Base-by-base conservation (phyloP, 2,797 vertebrate genomes). In the Decapterus maruadsi region DNA sequence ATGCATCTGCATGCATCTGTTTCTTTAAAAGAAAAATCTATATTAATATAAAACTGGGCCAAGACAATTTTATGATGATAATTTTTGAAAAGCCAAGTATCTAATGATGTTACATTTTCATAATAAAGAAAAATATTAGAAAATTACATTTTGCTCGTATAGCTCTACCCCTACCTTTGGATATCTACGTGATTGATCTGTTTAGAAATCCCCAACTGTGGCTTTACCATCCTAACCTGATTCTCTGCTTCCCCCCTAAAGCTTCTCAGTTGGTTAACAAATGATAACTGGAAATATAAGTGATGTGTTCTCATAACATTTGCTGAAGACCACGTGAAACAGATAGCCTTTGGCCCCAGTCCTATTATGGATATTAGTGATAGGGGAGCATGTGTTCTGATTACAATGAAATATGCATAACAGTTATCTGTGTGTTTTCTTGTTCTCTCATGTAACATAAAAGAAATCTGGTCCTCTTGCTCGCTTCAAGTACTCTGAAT, bases 241-340 rank as follows among this genome's bases (percentile, higher is more conserved):
- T 94, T 87, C 34, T 69, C 62, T 53, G 77, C 87, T 81, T 94
- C 87, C 86, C 94, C 78, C 93, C 94, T 91, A 92, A 90, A 86
- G 81, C 78, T 91, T 68, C 68, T 68, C 77, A 70, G 64, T 77
- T 89, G 94, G 93, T 90, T 93, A 93, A 95, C 94, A 94, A 95
- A 95, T 93, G 89, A 94, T 94, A 94, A 82, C 81, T 91, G 82
- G 73, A 88, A 83, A 81, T 81, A 94, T 86, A 90, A 93, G 94
- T 92, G 43, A 74, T 80, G 76, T 65, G 36, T 83, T 82, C 73
- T 74, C 74, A 88, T 82, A 85, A 88, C 91, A 92, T 85, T 83
- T 89, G 80, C 80, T 67, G 43, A 81, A 78, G 74, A 66, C 82
- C 61, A 64, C 78, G 73, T 86, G 75, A 85, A 86, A 81, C 77